A percentile compares a stretch with the other conserved stretches of the same genome.
These are phyloP conservation scores for Oscheius sp. DNA, from an alignment of 1,140 invertebrate genomes.

Conservation along the genomic window DNA sequence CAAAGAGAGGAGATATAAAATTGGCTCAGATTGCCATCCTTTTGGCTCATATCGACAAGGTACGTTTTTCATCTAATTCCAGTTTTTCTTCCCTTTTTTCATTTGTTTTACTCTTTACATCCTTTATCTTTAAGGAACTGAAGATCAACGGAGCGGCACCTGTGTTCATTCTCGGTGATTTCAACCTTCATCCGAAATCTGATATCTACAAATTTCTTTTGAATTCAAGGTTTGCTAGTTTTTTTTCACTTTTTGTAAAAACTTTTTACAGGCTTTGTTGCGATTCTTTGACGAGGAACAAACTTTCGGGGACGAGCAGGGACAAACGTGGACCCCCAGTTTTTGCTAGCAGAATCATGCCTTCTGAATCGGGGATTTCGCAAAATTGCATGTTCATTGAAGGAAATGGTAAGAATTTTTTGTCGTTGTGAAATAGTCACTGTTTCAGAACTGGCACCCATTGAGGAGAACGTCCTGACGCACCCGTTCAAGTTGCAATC, in stretches of 20 bases:
- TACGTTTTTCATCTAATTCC: too few species aligned
- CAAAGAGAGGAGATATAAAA: conserved; percentile 78
- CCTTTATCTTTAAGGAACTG: neutral
- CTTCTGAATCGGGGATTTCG: neutral
- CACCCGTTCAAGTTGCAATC: conserved; percentile 6
- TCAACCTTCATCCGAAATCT: conserved; percentile 76
- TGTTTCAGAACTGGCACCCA: neutral
- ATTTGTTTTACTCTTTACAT: too few species aligned
- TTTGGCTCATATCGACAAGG: conserved; percentile 23
- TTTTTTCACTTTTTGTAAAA: neutral
- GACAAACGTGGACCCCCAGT: neutral
- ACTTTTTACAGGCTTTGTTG: neutral
- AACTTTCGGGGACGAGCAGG: neutral
- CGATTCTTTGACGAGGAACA: neutral
- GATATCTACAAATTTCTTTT: conserved; percentile 67
- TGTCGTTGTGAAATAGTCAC: neutral
- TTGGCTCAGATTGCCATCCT: conserved; percentile 71
- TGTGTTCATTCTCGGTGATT: conserved; percentile 81
- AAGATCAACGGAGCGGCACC: conserved; percentile 68
- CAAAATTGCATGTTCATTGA: neutral
- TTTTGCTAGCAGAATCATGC: neutral
- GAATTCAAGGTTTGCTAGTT: conserved; percentile 5
- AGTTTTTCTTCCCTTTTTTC: too few species aligned
- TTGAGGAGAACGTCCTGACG: neutral
- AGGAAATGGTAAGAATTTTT: neutral